phyloP scores from a whole-genome alignment of 2,888 invertebrate genomes.

The Drosophila pullipes region DNA sequence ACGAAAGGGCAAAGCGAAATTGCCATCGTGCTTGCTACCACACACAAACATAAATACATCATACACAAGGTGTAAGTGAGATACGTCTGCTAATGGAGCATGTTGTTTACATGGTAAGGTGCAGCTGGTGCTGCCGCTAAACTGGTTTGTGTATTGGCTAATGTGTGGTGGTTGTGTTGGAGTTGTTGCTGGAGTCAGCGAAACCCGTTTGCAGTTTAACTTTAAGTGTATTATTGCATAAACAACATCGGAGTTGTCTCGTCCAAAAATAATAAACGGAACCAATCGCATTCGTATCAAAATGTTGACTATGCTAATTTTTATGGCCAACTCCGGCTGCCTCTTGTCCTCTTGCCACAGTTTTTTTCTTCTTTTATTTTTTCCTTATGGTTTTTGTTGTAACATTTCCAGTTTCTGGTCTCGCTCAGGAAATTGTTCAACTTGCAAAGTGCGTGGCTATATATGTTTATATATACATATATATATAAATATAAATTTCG shows the following conservation, averaged over 20 bases:
- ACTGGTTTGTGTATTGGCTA: slow-evolving; percentile 70
- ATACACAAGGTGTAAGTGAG: slow-evolving; percentile 21
- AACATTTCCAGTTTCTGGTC: slow-evolving; percentile 18
- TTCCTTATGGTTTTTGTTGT: slow-evolving; percentile 7
- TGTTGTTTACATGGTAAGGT: slow-evolving; percentile 64
- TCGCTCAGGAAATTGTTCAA: slow-evolving; percentile 41
- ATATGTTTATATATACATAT: background rate
- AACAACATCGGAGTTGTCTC: slow-evolving; percentile 51
- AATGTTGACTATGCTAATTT: slow-evolving; percentile 69
- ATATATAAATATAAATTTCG: background rate
- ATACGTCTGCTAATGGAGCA: slow-evolving; percentile 47
- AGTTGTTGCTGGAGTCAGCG: slow-evolving; percentile 22
- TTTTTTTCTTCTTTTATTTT: slow-evolving; percentile 37
- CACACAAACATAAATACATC: background rate
- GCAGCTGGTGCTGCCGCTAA: slow-evolving; percentile 30
- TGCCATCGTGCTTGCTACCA: slow-evolving; percentile 3
- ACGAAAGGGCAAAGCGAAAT: slow-evolving; percentile 77
- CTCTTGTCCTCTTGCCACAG: slow-evolving; percentile 71
- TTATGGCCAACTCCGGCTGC: slow-evolving; percentile 53
- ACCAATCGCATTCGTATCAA: slow-evolving; percentile 49
- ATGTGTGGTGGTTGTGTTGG: slow-evolving; percentile 30
- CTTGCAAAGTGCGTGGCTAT: slow-evolving; percentile 37
- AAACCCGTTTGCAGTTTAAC: slow-evolving; percentile 65
- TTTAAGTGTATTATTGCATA: slow-evolving; percentile 73
- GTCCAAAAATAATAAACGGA: slow-evolving; percentile 66